Percentiles rank a stretch among this genome's conserved stretches.
phyloP scores from a whole-genome alignment of 2,113 vertebrate genomes.

The Puntigrus tetrazona region DNA sequence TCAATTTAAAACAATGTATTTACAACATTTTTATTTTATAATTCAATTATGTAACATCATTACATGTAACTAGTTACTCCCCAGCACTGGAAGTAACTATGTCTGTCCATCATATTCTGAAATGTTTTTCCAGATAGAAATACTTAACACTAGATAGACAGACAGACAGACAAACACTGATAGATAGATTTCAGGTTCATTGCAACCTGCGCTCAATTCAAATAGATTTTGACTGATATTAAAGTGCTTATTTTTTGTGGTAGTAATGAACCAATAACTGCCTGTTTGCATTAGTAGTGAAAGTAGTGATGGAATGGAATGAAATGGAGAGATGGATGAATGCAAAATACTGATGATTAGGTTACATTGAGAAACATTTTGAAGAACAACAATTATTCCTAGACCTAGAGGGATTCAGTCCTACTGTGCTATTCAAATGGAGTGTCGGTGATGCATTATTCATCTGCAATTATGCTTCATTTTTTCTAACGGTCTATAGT shows the following conservation, averaged over 20 bases:
- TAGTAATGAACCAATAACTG: background rate
- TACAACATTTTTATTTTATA: too few relatives aligned
- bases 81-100: background rate
- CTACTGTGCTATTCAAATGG: background rate
- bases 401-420: background rate
- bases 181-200: background rate
- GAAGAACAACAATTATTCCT: background rate
- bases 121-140: background rate
- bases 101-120: too few relatives aligned
- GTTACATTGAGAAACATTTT: background rate
- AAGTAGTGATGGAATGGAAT: background rate
- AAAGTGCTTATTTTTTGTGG: conserved; percentile 5
- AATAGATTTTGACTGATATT: background rate
- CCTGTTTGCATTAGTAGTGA: background rate
- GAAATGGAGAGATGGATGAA: background rate
- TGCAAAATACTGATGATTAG: conserved; percentile 2
- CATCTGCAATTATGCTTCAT: conserved; percentile 22
- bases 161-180: background rate
- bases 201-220: background rate
- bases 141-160: background rate
- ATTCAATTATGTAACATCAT: too few relatives aligned
- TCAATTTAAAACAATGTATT: too few relatives aligned
- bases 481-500: conserved; percentile 4
- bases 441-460: conserved; percentile 21
- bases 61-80: too few relatives aligned